Percentiles rank a stretch among this genome's conserved stretches.
Evolutionary conservation across 2,797 vertebrate species (phyloP).

Genomic region (Clangula hyemalis): DNA sequence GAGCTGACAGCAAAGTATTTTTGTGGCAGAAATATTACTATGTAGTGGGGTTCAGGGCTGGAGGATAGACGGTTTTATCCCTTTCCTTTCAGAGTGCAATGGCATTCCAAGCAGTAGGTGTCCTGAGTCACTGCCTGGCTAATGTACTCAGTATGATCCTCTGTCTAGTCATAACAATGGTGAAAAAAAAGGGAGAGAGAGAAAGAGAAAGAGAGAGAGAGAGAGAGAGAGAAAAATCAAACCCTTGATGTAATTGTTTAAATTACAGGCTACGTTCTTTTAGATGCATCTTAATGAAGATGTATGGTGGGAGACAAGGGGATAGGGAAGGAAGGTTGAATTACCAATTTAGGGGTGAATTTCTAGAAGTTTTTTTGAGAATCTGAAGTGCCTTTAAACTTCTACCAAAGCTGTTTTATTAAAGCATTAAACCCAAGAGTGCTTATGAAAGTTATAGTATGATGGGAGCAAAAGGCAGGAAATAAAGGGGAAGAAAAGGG

Average conservation of each 20-base stretch:
- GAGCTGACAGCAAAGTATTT: slow-evolving; percentile 82
- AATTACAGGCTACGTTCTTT: slow-evolving; percentile 29
- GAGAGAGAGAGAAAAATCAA: background rate
- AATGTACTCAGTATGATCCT: slow-evolving; percentile 79
- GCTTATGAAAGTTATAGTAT: slow-evolving; percentile 70
- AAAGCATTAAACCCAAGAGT: slow-evolving; percentile 71
- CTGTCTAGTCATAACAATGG: slow-evolving; percentile 82
- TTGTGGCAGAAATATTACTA: slow-evolving; percentile 82
- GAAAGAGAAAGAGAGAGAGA: background rate
- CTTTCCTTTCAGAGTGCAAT: slow-evolving; percentile 61
- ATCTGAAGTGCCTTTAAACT: slow-evolving; percentile 72
- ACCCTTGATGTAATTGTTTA: slow-evolving; percentile 31
- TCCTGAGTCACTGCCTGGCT: slow-evolving; percentile 77
- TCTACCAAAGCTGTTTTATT: slow-evolving; percentile 73
- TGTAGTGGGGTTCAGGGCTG: slow-evolving; percentile 54
- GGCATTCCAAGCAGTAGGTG: slow-evolving; percentile 81
- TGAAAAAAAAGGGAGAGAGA: background rate
- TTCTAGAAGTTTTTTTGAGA: slow-evolving; percentile 67
- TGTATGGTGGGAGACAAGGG: slow-evolving; percentile 1
- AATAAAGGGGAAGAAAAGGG: slow-evolving; percentile 64
- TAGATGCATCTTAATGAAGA: slow-evolving; percentile 43
- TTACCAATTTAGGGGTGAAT: slow-evolving; percentile 36
- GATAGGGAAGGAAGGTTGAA: background rate
- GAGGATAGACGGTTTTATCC: slow-evolving; percentile 73
- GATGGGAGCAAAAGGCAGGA: slow-evolving; percentile 79